Conservation (phyloP, 2,113 vertebrate genomes). For the Heliornis fulica region DNA sequence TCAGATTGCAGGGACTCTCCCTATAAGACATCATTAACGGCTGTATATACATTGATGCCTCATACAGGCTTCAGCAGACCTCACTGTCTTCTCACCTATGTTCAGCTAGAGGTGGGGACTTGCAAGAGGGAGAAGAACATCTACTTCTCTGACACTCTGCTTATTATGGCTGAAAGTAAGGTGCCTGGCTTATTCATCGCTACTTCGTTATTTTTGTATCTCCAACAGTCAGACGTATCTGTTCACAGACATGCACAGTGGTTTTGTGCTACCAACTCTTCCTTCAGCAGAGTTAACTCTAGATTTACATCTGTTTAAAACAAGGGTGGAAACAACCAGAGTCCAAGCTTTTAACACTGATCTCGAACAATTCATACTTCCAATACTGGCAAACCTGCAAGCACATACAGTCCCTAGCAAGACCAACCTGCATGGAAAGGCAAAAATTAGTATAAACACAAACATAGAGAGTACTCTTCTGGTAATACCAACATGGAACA, state of each 20-base stretch:
- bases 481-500: background rate
- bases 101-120: background rate
- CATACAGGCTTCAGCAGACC: background rate
- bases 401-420: background rate
- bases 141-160: background rate
- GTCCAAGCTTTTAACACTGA: background rate
- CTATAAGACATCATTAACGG: background rate
- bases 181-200: background rate
- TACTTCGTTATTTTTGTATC: slow-evolving; percentile 13
- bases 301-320: background rate
- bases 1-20: background rate
- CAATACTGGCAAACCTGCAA: background rate
- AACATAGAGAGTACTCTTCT: background rate
- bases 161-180: background rate
- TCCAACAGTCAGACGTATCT: background rate
- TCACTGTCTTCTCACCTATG: background rate
- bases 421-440: background rate
- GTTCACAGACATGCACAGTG: background rate
- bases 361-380: background rate
- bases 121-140: background rate
- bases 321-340: background rate
- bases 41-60: background rate
- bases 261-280: background rate
- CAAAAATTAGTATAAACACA: background rate
- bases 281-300: background rate